Base-by-base conservation (phyloP, 2,888 invertebrate species). In the Archips xylosteana region DNA sequence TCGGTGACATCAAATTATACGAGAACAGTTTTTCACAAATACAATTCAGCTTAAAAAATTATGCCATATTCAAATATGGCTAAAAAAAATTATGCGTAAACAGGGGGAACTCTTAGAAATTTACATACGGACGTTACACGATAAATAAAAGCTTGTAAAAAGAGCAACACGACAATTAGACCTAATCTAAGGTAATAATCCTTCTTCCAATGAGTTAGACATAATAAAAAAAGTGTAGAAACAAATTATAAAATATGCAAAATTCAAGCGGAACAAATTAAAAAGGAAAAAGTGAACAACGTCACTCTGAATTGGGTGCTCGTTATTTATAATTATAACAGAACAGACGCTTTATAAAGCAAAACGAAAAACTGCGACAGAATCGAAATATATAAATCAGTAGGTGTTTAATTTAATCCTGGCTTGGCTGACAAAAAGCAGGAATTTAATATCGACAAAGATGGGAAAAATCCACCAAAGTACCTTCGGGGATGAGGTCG, bases 391-490 rank as follows among this genome's bases (percentile, higher is more conserved):
- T 61, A 42, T n/a, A 67, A 71, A 67, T 67, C 45, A 62, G 62
- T 57, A 68, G 72, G 67, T 63, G 67, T 72, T 63, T 68, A 23
- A 62, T 68, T 68, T 72, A 67, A 72, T 67, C 45, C 62, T 3
- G 36, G 42, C 54, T 36, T 47, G 15, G 67, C 66, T 51, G 57
- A 57, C 54, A 51, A 63, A 63, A 59, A 65, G 45, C 57, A 68
- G 49, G 72, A 72, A 63, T 72, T 72, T 68, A 72, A 72, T 72
- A 72, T 59, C 63, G 62, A 13, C 72, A 51, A 73, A 64, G 51
- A 49, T 5, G 51, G 12, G 36, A 69, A 60, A 69, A 60, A 47
- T 57, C 64, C 15, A 47, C 39, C 62, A 72, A 60, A 57, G 57
- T 4, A 57, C 32, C 32, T 32, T 32, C 32, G 12, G 4, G 2